Evolutionary conservation across 2,888 invertebrate species (phyloP).

Genomic region (Mermis nigrescens): DNA sequence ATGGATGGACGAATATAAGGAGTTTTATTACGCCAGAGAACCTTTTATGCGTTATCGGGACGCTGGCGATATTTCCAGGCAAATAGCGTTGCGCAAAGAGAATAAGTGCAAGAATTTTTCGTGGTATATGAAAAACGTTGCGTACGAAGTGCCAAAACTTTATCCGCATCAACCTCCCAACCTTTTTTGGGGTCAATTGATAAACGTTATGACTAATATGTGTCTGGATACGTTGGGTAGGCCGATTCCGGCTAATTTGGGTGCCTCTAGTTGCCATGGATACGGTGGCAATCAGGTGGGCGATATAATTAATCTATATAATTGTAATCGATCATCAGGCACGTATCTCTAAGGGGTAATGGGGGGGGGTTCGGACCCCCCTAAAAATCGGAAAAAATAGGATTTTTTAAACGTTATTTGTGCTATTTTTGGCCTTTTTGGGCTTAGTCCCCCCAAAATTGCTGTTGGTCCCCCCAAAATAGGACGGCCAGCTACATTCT

Average conservation of each 20-base stretch:
- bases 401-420: too few species aligned
- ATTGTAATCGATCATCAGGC: too few species aligned
- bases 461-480: too few species aligned
- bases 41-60: slow-evolving; percentile 67
- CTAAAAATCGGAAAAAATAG: too few species aligned
- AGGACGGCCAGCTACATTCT: too few species aligned
- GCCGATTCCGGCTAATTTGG: slow-evolving; percentile 66
- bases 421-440: too few species aligned
- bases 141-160: slow-evolving; percentile 79
- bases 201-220: slow-evolving; percentile 46
- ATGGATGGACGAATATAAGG: slow-evolving; percentile 92
- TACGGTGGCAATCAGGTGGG: slow-evolving; percentile 70
- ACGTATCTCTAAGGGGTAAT: too few species aligned
- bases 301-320: too few species aligned
- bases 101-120: slow-evolving; percentile 77
- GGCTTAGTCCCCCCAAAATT: too few species aligned
- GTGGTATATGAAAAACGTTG: slow-evolving; percentile 51
- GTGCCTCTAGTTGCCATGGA: slow-evolving; percentile 76
- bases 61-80: slow-evolving; percentile 56
- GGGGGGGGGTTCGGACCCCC: too few species aligned
- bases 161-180: slow-evolving; percentile 87
- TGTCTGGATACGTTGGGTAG: slow-evolving; percentile 88
- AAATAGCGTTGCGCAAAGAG: slow-evolving; percentile 58
- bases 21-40: slow-evolving; percentile 88
- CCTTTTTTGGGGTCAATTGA: slow-evolving; percentile 73